A percentile compares a stretch with the other conserved stretches of the same genome.
phyloP scores from a whole-genome alignment of 23 tunicate genomes.

The Oikopleura dioica region DNA sequence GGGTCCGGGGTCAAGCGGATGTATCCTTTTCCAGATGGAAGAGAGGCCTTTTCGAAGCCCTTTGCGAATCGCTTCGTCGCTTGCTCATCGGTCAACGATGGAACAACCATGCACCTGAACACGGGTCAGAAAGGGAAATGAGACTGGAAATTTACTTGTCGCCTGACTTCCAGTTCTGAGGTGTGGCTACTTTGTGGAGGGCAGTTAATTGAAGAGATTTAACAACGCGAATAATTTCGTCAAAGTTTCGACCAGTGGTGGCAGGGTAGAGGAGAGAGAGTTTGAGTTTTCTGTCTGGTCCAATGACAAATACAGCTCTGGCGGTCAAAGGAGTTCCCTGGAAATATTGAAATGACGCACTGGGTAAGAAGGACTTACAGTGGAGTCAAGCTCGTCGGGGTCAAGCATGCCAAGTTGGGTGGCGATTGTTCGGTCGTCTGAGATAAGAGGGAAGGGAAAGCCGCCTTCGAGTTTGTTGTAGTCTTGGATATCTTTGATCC shows the following conservation, averaged over 20 bases:
- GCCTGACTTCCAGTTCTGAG: conserved; percentile 64
- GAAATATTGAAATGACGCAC: not conserved
- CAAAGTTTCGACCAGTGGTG: conserved; percentile 82
- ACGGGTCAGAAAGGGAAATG: too few species aligned
- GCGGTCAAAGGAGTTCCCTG: conserved; percentile 91
- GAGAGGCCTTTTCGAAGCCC: conserved; percentile 45
- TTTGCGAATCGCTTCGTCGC: conserved; percentile 59
- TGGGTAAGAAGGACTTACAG: not conserved
- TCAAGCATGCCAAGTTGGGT: conserved; percentile 72
- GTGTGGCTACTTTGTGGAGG: conserved; percentile 76
- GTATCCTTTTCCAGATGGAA: conserved; percentile 69
- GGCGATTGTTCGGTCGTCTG: conserved; percentile 47
- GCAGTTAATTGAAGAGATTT: conserved; percentile 75
- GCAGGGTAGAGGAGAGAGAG: conserved; percentile 88
- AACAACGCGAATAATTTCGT: conserved; percentile 66
- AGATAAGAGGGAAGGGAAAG: conserved; percentile 79
- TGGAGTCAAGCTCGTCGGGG: conserved; percentile 62
- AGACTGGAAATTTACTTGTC: too few species aligned
- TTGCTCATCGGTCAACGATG: conserved; percentile 41
- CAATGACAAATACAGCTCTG: conserved; percentile 62
- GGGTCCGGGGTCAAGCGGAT: conserved; percentile 83
- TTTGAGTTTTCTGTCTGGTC: conserved; percentile 76
- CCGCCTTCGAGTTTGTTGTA: conserved; percentile 24
- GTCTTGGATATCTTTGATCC: conserved; percentile 80
- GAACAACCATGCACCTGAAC: conserved; percentile 86